A percentile compares a stretch with the other conserved stretches of the same genome.
These are phyloP conservation scores for Centropyge bicolor DNA, from an alignment of 2,797 vertebrate genomes.

Conservation along the genomic window DNA sequence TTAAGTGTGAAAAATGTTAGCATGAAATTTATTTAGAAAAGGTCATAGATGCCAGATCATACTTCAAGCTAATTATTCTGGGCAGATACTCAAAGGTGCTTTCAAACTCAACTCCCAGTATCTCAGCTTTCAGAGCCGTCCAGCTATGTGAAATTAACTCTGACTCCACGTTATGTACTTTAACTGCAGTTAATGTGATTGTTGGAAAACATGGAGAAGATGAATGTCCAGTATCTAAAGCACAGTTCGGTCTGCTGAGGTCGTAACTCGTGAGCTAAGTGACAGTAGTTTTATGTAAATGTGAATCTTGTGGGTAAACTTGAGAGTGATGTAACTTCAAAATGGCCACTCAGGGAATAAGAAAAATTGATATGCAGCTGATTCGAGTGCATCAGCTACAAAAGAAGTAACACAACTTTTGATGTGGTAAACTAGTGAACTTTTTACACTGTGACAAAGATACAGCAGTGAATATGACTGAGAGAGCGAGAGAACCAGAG, in stretches of 20 bases:
- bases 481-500: background rate
- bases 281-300: constrained; percentile 7
- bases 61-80: constrained; percentile 19
- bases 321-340: background rate
- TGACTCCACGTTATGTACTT: background rate
- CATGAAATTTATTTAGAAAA: constrained; percentile 3
- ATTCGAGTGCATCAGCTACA: background rate
- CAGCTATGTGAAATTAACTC: background rate
- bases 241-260: background rate
- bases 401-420: background rate
- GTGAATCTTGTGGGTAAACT: background rate
- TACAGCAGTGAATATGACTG: background rate
- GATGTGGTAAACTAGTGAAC: background rate
- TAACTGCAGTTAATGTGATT: constrained; percentile 20
- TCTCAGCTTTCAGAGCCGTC: background rate
- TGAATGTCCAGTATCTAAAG: background rate
- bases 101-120: constrained; percentile 5
- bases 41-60: background rate
- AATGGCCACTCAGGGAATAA: background rate
- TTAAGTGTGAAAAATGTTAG: background rate
- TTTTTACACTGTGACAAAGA: background rate
- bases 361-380: background rate
- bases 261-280: background rate
- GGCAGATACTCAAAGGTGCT: constrained; percentile 9
- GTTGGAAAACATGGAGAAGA: background rate